Base-by-base conservation (phyloP, 2,888 invertebrate genomes). In the Crepidodera aurea region DNA sequence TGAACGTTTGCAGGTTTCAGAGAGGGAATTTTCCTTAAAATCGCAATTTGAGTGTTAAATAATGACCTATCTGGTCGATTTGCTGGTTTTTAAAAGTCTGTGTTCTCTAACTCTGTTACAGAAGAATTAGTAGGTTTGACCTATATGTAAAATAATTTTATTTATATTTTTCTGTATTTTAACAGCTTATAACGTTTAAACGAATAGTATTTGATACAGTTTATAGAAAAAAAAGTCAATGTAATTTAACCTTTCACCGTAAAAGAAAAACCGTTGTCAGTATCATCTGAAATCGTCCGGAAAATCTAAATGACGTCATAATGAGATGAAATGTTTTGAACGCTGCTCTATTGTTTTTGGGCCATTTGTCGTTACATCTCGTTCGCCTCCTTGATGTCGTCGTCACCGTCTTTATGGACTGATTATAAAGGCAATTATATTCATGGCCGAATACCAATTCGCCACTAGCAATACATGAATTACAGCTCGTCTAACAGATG, bases 391-490 rank as follows among this genome's bases (percentile, higher is more conserved):
- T 50, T 18, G 50, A 50, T 50, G 50, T 25, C 10, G 27, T 64
- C 64, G 60, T 54, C 66, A 65, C 64, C 70, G 66, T 71, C 72
- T 73, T 75, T 75, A 76, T 75, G 65, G 75, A 74, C 74, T 74
- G 74, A 78, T 78, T 78, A 79, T 79, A 78, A 78, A 77, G 50
- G 59, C 59, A 59, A 59, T 59, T 59, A 59, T 59, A 59, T 59
- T 59, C 59, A 59, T 59, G 59, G 40, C 51, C 50, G 59, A 39
- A 55, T 61, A 48, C 37, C 50, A 46, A 60, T 60, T 54, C 42
- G 39, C 40, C 50, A 34, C 19, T 27, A 55, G 55, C 55, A 55
- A 55, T 55, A 55, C 55, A 55, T 55, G 42, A 54, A 54, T 54
- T 55, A 55, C 27, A 50, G 27, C 54, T 8, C 15, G 27, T 37